Evolutionary conservation across 2,797 vertebrate species (phyloP).

Genomic region (Hipposideros larvatus): DNA sequence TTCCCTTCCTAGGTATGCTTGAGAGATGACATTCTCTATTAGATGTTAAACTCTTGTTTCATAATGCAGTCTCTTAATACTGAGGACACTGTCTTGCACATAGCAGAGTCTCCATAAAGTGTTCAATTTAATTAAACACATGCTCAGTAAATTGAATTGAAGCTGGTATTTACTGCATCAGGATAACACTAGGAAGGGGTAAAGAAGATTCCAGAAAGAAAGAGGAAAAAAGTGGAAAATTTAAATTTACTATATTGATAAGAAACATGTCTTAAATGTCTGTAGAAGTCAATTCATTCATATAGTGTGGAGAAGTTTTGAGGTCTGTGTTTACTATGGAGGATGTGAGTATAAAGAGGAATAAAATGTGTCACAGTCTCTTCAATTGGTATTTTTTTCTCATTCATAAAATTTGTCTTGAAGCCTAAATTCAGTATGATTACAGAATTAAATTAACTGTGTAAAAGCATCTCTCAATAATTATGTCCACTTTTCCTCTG

Average conservation of each 20-base stretch:
- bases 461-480: background rate
- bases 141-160: background rate
- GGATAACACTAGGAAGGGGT: background rate
- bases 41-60: background rate
- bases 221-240: background rate
- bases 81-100: background rate
- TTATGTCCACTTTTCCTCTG: background rate
- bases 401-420: slow-evolving; percentile 38
- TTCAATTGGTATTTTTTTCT: background rate
- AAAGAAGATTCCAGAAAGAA: slow-evolving; percentile 14
- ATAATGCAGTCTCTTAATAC: background rate
- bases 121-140: background rate
- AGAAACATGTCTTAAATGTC: background rate
- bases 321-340: background rate
- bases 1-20: background rate
- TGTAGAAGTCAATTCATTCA: background rate
- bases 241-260: background rate
- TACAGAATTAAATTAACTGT: background rate
- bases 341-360: background rate
- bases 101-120: background rate
- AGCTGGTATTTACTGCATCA: background rate
- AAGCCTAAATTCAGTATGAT: background rate
- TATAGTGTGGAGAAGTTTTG: background rate
- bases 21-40: background rate
- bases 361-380: background rate